phyloP scores from a whole-genome alignment of 2,113 vertebrate genomes.

The Xerus inauris region DNA sequence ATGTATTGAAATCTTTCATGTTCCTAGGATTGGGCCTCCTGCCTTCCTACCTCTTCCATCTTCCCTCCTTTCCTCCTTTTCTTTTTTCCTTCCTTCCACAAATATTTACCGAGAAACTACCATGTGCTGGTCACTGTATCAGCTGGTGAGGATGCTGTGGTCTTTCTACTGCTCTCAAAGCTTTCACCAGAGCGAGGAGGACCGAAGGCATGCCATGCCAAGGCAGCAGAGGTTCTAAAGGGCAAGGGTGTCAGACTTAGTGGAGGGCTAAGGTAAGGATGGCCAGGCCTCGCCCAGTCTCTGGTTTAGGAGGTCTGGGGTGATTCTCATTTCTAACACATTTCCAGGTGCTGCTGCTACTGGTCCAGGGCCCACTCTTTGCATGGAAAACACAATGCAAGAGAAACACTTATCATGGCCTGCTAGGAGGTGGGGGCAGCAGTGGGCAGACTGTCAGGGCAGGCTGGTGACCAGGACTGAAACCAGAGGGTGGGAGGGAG shows the following conservation, averaged over 20 bases:
- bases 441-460: too few species aligned
- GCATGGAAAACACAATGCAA: fast-evolving
- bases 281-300: too few species aligned
- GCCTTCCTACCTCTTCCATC: background rate
- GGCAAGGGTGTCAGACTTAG: background rate
- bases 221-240: background rate
- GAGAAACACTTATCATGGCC: background rate
- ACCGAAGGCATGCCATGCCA: background rate
- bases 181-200: background rate
- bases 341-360: background rate
- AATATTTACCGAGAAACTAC: background rate
- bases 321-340: too few species aligned
- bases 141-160: background rate
- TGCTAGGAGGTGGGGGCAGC: background rate
- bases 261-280: background rate
- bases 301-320: too few species aligned
- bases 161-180: background rate
- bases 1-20: background rate
- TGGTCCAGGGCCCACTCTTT: background rate
- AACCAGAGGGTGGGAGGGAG: background rate
- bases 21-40: background rate
- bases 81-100: background rate
- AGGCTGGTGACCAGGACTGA: background rate
- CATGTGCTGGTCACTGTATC: background rate
- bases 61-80: background rate